Conservation (phyloP, 2,888 invertebrate species). For the Synergus gifuensis region DNA sequence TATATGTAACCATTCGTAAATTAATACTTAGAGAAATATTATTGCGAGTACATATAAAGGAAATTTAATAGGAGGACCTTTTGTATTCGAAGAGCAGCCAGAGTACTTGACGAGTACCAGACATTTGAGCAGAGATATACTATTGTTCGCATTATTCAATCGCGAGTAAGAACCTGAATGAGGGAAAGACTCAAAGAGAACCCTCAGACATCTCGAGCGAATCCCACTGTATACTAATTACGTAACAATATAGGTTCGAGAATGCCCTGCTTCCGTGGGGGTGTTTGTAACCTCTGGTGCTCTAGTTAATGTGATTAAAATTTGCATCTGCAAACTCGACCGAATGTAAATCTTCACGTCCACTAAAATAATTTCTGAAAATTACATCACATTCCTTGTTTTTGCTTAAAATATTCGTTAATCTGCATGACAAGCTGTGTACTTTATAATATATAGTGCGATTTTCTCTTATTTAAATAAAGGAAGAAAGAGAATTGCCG, state of each 20-base stretch:
- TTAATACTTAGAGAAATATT: background rate
- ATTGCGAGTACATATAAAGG: background rate
- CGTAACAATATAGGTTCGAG: constrained; percentile 62
- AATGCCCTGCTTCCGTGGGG: constrained; percentile 9
- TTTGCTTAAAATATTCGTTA: no score
- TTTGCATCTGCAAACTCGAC: constrained; percentile 26
- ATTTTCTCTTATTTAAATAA: no score
- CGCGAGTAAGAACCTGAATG: constrained; percentile 55
- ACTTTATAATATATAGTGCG: no score
- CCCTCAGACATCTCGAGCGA: constrained; percentile 57
- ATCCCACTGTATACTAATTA: constrained; percentile 67
- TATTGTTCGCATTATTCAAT: constrained; percentile 67
- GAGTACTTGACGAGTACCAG: constrained; percentile 48
- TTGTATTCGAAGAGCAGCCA: constrained; percentile 49
- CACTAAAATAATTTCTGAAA: constrained; percentile 1
- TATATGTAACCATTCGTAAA: no score
- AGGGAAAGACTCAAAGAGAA: constrained; percentile 43
- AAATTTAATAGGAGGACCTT: constrained; percentile 40
- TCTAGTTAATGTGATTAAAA: constrained; percentile 40
- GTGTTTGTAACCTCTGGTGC: constrained; percentile 36
- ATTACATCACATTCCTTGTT: background rate
- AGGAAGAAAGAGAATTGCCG: no score
- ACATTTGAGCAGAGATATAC: constrained; percentile 61
- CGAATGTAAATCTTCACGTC: constrained; percentile 19
- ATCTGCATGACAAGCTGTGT: no score